Evolutionary conservation across 2,113 vertebrate genomes (phyloP).

Genomic region (Rhodinocichla rosea): DNA sequence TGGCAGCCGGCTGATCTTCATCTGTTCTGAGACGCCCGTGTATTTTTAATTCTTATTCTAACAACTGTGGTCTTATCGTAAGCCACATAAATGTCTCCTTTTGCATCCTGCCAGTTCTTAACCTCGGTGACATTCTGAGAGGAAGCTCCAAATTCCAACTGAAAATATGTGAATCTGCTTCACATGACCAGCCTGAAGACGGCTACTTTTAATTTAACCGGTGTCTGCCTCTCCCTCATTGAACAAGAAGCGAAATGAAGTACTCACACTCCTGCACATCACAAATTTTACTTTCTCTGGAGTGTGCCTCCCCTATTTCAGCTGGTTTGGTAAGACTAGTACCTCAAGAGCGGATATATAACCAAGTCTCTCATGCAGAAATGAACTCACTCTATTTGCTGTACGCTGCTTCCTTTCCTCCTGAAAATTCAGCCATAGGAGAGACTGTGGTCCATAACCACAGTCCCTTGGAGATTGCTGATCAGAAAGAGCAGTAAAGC

Average conservation of each 20-base stretch:
- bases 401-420: background rate
- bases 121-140: background rate
- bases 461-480: background rate
- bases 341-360: background rate
- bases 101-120: background rate
- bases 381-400: background rate
- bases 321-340: background rate
- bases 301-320: background rate
- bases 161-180: background rate
- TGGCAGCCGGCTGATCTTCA: background rate
- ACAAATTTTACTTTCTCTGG: background rate
- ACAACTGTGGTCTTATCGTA: background rate
- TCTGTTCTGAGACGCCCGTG: background rate
- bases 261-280: background rate
- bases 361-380: background rate
- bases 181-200: background rate
- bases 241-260: background rate
- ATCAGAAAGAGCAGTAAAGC: slow-evolving; percentile 43
- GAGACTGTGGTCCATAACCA: slow-evolving; percentile 2
- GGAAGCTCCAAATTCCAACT: background rate
- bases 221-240: background rate
- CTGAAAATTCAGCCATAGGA: slow-evolving; percentile 20
- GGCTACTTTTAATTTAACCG: background rate
- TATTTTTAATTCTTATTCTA: background rate
- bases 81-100: background rate